phyloP scores from a whole-genome alignment of 2,797 vertebrate genomes.

The Gallinago stenura region DNA sequence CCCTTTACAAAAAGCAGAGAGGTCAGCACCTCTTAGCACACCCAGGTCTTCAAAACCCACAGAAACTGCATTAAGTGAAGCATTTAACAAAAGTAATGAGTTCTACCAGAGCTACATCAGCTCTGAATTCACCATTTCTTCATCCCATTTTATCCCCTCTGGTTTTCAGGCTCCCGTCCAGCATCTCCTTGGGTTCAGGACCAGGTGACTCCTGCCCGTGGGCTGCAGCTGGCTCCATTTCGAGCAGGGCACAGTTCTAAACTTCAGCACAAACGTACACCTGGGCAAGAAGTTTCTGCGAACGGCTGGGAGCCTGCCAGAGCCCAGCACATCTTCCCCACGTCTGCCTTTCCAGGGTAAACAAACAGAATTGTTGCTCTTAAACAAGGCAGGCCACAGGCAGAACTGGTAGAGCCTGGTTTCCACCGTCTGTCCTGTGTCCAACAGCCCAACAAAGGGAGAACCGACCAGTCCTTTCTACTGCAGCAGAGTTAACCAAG shows the following conservation, averaged over 20 bases:
- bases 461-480: background rate
- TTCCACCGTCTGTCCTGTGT: background rate
- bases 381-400: background rate
- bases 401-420: background rate
- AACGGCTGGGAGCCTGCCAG: background rate
- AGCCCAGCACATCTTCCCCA: background rate
- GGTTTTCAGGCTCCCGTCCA: background rate
- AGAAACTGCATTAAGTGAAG: background rate
- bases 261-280: background rate
- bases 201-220: background rate
- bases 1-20: background rate
- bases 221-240: accelerated
- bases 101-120: background rate
- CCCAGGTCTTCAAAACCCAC: background rate
- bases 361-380: background rate
- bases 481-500: accelerated
- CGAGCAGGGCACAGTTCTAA: background rate
- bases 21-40: background rate
- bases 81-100: background rate
- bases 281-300: background rate
- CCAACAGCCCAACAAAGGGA: background rate
- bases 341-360: accelerated
- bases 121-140: background rate
- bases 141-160: background rate
- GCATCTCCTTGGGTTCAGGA: background rate